Evolutionary conservation across 2,113 vertebrate genomes (phyloP).

Genomic region (Tor tambroides): DNA sequence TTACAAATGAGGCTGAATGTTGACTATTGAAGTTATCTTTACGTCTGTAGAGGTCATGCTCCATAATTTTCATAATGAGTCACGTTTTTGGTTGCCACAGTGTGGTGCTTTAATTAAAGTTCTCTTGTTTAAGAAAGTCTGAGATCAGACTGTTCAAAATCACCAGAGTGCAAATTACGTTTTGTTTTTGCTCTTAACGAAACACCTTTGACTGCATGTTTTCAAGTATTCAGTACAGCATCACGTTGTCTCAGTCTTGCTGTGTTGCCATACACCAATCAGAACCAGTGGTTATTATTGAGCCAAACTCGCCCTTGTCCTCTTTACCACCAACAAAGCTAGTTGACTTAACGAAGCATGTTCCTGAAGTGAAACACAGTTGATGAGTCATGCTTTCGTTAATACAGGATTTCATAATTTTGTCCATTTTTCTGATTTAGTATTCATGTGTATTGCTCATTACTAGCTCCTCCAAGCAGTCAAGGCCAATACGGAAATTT

Average conservation of each 20-base stretch:
- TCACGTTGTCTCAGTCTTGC: not conserved
- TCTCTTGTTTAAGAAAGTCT: constrained; percentile 4
- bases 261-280: not conserved
- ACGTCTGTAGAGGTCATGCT: not conserved
- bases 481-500: not conserved
- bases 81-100: not conserved
- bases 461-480: not conserved
- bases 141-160: not conserved
- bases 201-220: not conserved
- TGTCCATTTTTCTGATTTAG: not conserved
- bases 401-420: not conserved
- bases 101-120: constrained; percentile 18
- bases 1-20: not conserved
- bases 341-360: not conserved
- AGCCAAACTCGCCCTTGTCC: not conserved
- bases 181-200: constrained; percentile 25
- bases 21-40: constrained; percentile 25
- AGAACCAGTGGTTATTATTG: not conserved
- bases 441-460: not conserved
- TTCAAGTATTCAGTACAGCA: not conserved
- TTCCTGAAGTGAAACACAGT: not conserved
- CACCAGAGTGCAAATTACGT: not conserved
- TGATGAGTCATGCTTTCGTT: not conserved
- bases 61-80: constrained; percentile 3
- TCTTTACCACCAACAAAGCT: not conserved